phyloP scores from a whole-genome alignment of 1,140 invertebrate species.

The Lepidurus apus region DNA sequence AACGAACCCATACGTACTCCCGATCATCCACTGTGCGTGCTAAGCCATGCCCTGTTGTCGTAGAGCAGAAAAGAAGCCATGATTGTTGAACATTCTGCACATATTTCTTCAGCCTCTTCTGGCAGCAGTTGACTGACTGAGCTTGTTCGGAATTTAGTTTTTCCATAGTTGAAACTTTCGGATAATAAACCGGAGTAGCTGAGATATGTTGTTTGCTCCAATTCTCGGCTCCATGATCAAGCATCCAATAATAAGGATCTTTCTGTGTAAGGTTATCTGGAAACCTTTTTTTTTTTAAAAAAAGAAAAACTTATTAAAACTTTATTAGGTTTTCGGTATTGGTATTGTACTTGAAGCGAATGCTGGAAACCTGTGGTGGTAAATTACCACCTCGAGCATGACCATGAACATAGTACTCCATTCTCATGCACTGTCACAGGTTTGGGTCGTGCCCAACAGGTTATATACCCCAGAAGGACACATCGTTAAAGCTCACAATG shows the following conservation, averaged over 20 bases:
- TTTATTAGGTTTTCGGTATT: neutral
- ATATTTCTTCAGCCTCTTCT: neutral
- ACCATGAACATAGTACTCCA: conserved; percentile 15
- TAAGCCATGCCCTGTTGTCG: neutral
- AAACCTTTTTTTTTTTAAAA: neutral
- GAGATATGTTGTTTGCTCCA: neutral
- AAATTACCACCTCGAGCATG: neutral
- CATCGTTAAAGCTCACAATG: neutral
- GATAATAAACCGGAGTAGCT: neutral
- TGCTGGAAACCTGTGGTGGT: neutral
- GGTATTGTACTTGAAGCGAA: neutral
- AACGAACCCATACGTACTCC: neutral
- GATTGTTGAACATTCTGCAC: neutral
- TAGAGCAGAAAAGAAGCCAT: neutral
- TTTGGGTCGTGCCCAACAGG: neutral
- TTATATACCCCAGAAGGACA: neutral
- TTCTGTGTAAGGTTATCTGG: neutral
- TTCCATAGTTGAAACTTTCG: neutral
- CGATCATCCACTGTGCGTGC: neutral
- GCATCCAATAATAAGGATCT: neutral
- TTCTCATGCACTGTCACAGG: neutral
- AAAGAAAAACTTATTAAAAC: too few relatives aligned
- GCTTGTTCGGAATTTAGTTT: neutral
- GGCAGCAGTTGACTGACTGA: neutral
- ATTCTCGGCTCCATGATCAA: neutral